Percentiles rank a stretch among this genome's conserved stretches.
phyloP scores from a whole-genome alignment of 2,888 invertebrate genomes.

The Lutraria lutraria region DNA sequence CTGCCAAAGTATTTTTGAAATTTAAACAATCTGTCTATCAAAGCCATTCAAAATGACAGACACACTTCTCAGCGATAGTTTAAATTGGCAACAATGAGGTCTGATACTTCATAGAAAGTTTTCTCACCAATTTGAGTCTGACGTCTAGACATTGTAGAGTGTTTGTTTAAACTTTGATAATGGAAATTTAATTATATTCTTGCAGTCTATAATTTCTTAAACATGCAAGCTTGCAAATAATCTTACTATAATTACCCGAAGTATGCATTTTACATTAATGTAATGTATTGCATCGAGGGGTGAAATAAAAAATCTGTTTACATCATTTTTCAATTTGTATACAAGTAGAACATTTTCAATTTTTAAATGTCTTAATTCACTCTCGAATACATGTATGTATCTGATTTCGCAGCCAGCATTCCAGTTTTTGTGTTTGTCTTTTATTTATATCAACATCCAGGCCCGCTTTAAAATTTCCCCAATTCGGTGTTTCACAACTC shows the following conservation, averaged over 20 bases:
- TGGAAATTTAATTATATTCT: conserved; percentile 10
- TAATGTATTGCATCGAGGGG: neutral
- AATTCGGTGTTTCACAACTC: no score
- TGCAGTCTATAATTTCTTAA: conserved; percentile 11
- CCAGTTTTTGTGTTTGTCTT: no score
- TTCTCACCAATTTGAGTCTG: conserved; percentile 13
- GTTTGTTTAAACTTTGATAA: neutral
- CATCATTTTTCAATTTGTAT: neutral
- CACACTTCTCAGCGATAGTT: neutral
- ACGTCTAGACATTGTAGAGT: neutral
- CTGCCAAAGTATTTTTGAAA: conserved; percentile 13
- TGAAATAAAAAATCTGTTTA: neutral
- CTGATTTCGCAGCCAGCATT: no score
- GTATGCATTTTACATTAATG: conserved; percentile 1
- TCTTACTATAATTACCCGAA: neutral
- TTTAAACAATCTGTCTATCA: neutral
- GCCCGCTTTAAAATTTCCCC: no score
- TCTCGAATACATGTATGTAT: no score
- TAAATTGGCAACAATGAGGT: neutral
- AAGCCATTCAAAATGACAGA: neutral
- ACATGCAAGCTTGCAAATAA: conserved; percentile 18
- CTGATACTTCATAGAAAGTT: neutral
- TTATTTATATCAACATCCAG: no score
- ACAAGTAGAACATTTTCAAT: neutral
- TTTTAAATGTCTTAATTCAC: neutral